A percentile compares a stretch with the other conserved stretches of the same genome.
Conservation (phyloP, 1,140 invertebrate species). For the Monomorium pharaonis region DNA sequence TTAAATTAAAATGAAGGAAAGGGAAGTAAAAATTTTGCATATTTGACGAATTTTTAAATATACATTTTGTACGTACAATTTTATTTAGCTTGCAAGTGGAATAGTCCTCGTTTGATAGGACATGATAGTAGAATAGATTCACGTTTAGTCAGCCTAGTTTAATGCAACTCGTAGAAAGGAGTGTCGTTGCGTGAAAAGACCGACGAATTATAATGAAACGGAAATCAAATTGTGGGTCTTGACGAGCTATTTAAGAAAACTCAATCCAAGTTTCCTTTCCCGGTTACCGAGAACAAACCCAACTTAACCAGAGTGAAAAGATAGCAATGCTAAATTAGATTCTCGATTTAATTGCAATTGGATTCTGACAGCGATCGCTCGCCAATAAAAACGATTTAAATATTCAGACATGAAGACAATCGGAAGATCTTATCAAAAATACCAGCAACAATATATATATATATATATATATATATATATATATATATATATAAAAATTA, state of each 20-base stretch:
- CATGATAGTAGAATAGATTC: slow-evolving; percentile 20
- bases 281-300: slow-evolving; percentile 13
- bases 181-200: neutral
- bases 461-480: no score
- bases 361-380: neutral
- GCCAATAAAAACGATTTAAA: neutral
- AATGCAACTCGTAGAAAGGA: neutral
- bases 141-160: slow-evolving; percentile 30
- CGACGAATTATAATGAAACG: slow-evolving; percentile 11
- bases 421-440: neutral
- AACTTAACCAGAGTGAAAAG: slow-evolving; percentile 24
- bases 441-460: neutral
- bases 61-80: neutral
- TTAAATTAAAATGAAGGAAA: neutral
- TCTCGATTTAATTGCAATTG: slow-evolving; percentile 20
- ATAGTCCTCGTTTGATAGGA: neutral
- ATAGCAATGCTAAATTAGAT: slow-evolving; percentile 28
- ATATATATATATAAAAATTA: no score
- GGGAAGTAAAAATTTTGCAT: neutral
- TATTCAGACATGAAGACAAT: neutral
- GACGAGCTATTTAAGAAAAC: slow-evolving; percentile 45
- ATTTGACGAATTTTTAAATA: neutral
- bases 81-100: neutral
- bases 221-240: slow-evolving; percentile 32
- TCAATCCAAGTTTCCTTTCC: slow-evolving; percentile 40